Base-by-base conservation (phyloP, 2,888 invertebrate genomes). In the Agrotis puta region DNA sequence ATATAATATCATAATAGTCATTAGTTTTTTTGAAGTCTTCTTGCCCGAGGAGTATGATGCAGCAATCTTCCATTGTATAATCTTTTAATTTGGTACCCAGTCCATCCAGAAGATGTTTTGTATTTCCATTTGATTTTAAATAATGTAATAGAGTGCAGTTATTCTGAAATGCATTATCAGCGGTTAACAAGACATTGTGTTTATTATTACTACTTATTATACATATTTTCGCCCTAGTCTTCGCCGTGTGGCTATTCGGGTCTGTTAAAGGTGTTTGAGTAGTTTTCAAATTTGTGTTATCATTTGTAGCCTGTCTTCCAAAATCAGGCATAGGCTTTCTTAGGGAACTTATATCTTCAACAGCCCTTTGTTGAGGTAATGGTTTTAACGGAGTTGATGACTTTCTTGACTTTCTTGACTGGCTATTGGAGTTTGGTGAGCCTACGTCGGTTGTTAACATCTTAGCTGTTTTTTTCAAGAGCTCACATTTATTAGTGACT, bases 1-100 rank as follows among this genome's bases (percentile, higher is more conserved):
- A 45, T 1, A 59, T 59, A 22, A 58, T 58, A 9, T 59, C 18
- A 24, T 59, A 45, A 59, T 59, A 20, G 39, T 43, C 58, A 43
- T 58, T 58, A 6, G 58, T 58, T 43, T 22, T 39, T 9, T 20
- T 43, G 5, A 43, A 43, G 16, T 43, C 16, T 39, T 57, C 33
- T 58, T 58, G 20, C 20, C 39, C 58, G 20, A 58, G 20, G 16
- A 43, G 20, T 43, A 58, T 43, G 20, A 58, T 58, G 16, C 57
- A 58, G 20, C 16, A 58, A 20, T 58, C 20, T 20, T 58, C 20
- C 57, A 43, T 43, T 2, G 39, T 16, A 43, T 58, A 58, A 16
- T 43, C 16, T 58, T 43, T 9, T 39, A 57, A 16, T 39, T 57
- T 57, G 20, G 39, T 39, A 14, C 20, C 39, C 14, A 39, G 39